Conservation (phyloP, 1,140 invertebrate genomes). For the Papilio dardanus region DNA sequence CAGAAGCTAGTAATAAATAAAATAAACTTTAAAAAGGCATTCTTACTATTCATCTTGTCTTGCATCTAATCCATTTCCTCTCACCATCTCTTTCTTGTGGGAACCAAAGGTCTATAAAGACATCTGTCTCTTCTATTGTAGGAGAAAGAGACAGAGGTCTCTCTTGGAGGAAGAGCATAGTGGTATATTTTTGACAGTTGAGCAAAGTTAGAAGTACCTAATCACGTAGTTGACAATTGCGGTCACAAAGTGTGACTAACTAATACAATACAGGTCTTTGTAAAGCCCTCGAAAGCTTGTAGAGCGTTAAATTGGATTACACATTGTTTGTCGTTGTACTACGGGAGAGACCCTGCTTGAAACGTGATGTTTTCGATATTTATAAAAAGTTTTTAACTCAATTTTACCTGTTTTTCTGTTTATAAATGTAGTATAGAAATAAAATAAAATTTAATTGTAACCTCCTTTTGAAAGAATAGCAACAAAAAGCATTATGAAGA, state of each 20-base stretch:
- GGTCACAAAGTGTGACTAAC: slow-evolving; percentile 41
- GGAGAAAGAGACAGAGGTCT: too few species aligned
- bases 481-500: not conserved
- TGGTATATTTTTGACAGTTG: not conserved
- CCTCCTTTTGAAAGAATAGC: not conserved
- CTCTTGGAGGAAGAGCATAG: too few species aligned
- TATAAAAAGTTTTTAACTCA: slow-evolving; percentile 27
- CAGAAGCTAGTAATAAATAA: too few species aligned
- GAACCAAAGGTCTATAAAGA: too few species aligned
- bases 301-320: slow-evolving; percentile 65
- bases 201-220: slow-evolving; percentile 4
- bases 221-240: slow-evolving; percentile 34
- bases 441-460: not conserved
- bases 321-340: slow-evolving; percentile 50
- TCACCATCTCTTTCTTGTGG: too few species aligned
- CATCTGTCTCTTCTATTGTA: too few species aligned
- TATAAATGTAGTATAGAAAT: not conserved
- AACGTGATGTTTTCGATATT: slow-evolving; percentile 40
- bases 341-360: slow-evolving; percentile 51
- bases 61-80: too few species aligned
- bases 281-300: slow-evolving; percentile 43
- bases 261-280: slow-evolving; percentile 39
- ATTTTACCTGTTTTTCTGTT: not conserved
- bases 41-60: too few species aligned
- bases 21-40: too few species aligned